Conservation (phyloP, 1,140 invertebrate species). For the Calephelis virginiensis region DNA sequence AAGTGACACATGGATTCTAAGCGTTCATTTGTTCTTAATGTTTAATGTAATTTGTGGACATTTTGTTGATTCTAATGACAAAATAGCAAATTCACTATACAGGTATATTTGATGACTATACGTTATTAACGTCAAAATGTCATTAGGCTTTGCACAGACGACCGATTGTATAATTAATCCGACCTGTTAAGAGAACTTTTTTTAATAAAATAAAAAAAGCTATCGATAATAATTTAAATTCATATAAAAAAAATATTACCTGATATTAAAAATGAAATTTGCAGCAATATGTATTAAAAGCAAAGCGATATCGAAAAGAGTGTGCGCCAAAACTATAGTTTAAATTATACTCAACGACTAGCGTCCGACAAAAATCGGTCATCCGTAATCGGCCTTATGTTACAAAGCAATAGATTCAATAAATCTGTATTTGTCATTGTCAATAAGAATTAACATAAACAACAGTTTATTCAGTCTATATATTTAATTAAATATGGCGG, state of each 20-base stretch:
- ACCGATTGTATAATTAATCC: neutral
- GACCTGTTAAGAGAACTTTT: neutral
- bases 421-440: slow-evolving; percentile 11
- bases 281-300: too few relatives aligned
- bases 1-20: too few relatives aligned
- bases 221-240: too few relatives aligned
- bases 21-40: too few relatives aligned
- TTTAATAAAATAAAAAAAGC: too few relatives aligned
- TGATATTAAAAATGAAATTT: too few relatives aligned
- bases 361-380: neutral
- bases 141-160: neutral
- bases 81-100: too few relatives aligned
- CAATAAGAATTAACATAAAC: slow-evolving; percentile 8
- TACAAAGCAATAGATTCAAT: slow-evolving; percentile 8
- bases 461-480: neutral
- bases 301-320: too few relatives aligned
- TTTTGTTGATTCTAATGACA: too few relatives aligned
- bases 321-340: too few relatives aligned
- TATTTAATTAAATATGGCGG: slow-evolving; percentile 2
- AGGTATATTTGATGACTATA: neutral
- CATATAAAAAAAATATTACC: too few relatives aligned
- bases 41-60: too few relatives aligned
- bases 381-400: neutral
- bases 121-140: neutral
- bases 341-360: neutral